These are phyloP conservation scores for Corythornis leucogaster DNA, from an alignment of 2,797 vertebrate genomes.

Conservation along the genomic window DNA sequence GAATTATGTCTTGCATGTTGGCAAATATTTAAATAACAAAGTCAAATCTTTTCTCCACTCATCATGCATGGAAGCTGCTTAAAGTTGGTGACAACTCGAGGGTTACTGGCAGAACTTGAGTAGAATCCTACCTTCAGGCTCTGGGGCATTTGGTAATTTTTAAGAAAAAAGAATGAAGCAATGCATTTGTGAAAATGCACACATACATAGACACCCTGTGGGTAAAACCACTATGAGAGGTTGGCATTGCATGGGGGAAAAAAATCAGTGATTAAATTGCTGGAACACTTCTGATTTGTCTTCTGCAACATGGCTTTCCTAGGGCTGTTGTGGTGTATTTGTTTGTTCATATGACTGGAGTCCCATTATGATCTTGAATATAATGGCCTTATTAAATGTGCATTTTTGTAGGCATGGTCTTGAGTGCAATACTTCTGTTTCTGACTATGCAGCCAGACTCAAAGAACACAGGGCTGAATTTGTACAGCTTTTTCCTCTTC, in stretches of 20 bases:
- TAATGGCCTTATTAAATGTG: constrained; percentile 46
- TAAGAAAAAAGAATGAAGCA: neutral
- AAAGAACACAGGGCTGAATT: neutral
- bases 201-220: neutral
- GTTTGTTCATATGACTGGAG: neutral
- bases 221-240: neutral
- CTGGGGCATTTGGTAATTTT: neutral
- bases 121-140: neutral
- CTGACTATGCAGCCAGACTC: constrained; percentile 25
- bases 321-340: neutral
- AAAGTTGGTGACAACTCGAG: neutral
- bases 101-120: neutral
- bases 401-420: constrained; percentile 26
- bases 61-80: neutral
- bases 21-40: constrained; percentile 6
- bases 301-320: neutral
- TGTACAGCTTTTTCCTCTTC: neutral
- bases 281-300: neutral
- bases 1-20: neutral
- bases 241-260: neutral
- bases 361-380: neutral
- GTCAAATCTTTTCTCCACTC: neutral
- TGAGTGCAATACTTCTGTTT: constrained; percentile 39
- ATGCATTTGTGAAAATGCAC: neutral
- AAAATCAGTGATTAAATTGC: neutral